Conservation (phyloP, 2,888 invertebrate genomes). For the Hydrotaea cyrtoneurina region DNA sequence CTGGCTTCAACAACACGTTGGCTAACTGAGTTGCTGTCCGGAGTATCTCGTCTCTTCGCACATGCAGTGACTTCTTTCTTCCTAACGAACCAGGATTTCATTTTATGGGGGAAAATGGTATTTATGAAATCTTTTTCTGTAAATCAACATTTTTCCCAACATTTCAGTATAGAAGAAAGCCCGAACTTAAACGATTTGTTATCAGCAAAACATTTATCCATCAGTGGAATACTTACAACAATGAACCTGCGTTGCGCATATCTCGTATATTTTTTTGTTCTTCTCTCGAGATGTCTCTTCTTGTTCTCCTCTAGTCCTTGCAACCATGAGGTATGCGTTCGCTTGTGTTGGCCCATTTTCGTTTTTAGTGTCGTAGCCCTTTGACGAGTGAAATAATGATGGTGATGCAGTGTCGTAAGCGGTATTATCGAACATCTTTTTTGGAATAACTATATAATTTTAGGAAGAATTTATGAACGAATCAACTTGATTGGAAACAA, state of each 20-base stretch:
- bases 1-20: conserved; percentile 45
- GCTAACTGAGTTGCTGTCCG: conserved; percentile 36
- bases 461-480: conserved; percentile 28
- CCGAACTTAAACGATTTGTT: background rate
- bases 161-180: conserved; percentile 45
- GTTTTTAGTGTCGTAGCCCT: background rate
- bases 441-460: conserved; percentile 48
- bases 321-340: background rate
- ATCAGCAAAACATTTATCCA: background rate
- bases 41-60: conserved; percentile 21
- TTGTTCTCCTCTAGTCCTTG: background rate
- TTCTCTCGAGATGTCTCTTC: background rate
- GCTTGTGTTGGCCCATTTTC: too few relatives aligned
- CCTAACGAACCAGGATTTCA: conserved; percentile 32
- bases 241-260: background rate
- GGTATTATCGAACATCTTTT: conserved; percentile 8
- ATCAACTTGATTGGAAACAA: background rate
- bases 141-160: conserved; percentile 55
- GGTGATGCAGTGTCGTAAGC: conserved; percentile 25
- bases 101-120: conserved; percentile 56
- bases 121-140: conserved; percentile 62
- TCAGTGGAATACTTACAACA: background rate
- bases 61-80: conserved; percentile 7
- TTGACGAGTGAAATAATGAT: background rate
- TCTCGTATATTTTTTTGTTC: background rate